These are phyloP conservation scores for Astropecten irregularis DNA, from an alignment of 53 echinoderm and acorn worm species.

Conservation along the genomic window DNA sequence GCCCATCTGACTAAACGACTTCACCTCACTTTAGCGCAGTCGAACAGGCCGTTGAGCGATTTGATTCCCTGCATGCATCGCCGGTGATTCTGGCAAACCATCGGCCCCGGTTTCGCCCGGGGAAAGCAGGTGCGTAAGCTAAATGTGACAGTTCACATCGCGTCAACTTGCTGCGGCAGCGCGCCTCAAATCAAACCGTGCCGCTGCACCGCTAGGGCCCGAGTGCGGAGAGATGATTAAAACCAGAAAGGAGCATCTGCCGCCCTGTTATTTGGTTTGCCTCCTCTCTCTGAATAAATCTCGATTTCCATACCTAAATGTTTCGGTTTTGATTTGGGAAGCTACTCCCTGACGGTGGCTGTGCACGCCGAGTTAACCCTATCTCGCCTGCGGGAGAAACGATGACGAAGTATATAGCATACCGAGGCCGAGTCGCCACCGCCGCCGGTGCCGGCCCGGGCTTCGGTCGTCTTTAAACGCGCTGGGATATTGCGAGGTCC, in stretches of 20 bases:
- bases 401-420: slow-evolving; percentile 37
- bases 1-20: slow-evolving; percentile 57
- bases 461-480: not conserved
- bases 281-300: slow-evolving; percentile 52
- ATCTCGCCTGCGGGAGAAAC: slow-evolving; percentile 26
- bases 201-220: not conserved
- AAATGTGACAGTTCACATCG: slow-evolving; percentile 64
- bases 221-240: slow-evolving; percentile 34
- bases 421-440: slow-evolving; percentile 8
- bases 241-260: slow-evolving; percentile 54
- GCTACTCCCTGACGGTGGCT: slow-evolving; percentile 11
- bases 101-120: slow-evolving; percentile 38
- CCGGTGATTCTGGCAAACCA: slow-evolving; percentile 36
- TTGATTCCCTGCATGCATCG: slow-evolving; percentile 31
- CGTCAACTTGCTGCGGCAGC: slow-evolving; percentile 26
- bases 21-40: not conserved
- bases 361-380: slow-evolving; percentile 46
- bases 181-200: slow-evolving; percentile 50
- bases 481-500: slow-evolving; percentile 46
- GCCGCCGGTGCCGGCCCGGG: slow-evolving; percentile 28
- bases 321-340: slow-evolving; percentile 49
- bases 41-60: not conserved
- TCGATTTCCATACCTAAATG: slow-evolving; percentile 54
- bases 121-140: slow-evolving; percentile 50
- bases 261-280: slow-evolving; percentile 37